Conservation (phyloP, 2,888 invertebrate species). For the Chrysotoxum bicinctum region DNA sequence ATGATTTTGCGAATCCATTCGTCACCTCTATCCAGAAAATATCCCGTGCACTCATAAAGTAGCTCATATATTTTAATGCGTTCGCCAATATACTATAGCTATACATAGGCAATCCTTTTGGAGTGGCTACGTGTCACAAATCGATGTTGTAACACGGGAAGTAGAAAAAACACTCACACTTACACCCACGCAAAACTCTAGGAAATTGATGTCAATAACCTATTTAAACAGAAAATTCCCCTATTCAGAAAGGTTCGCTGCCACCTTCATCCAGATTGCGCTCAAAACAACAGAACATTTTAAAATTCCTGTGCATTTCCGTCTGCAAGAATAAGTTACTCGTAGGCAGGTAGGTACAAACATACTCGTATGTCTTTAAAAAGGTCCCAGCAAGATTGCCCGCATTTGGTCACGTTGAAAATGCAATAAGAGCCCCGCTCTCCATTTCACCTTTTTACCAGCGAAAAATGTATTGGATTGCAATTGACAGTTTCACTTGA, state of each 20-base stretch:
- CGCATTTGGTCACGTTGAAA: constrained; percentile 32
- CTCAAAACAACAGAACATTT: constrained; percentile 27
- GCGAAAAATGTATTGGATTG: constrained; percentile 24
- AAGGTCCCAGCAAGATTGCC: constrained; percentile 1
- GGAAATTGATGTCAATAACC: constrained; percentile 63
- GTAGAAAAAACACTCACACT: constrained; percentile 25
- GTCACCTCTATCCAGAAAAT: too few species aligned
- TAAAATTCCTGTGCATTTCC: constrained; percentile 42
- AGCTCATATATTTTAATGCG: background rate
- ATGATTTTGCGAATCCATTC: constrained; percentile 41
- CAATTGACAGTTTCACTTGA: constrained; percentile 30
- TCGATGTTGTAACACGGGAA: constrained; percentile 56
- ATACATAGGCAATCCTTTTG: constrained; percentile 26
- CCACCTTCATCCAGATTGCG: constrained; percentile 19
- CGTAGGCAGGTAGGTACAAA: background rate
- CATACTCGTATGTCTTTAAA: background rate
- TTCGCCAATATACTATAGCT: background rate
- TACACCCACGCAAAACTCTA: constrained; percentile 2
- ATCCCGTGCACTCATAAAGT: background rate
- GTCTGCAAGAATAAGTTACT: constrained; percentile 35
- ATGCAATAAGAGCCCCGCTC: constrained; percentile 9
- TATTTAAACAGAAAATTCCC: constrained; percentile 59
- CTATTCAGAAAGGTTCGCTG: constrained; percentile 14
- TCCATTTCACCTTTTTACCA: background rate
- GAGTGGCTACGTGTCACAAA: constrained; percentile 30